Base-by-base conservation (phyloP, 1,140 invertebrate species). In the Penaeus vannamei region DNA sequence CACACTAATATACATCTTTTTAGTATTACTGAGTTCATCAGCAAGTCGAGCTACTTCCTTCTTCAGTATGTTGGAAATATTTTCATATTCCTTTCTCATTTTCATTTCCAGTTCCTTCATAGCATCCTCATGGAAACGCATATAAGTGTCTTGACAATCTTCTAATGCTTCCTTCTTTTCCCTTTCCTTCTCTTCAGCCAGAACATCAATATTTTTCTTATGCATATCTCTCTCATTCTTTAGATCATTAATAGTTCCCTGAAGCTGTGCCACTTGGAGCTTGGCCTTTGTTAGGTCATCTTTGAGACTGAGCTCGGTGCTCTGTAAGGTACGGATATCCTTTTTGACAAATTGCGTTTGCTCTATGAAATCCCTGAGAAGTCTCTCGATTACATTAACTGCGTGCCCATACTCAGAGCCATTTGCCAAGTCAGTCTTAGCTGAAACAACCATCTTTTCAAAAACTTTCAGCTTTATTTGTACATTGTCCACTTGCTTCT, bases 81-180 rank as follows among this genome's bases (percentile, higher is more conserved):
- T 77, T 66, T 88, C 83, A 72, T 85, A 91, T 26, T 91, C 87
- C 14, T 60, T 64, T 62, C 86, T 91, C n/a, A 85, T 64, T 22
- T 81, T 87, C 3, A 36, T 77, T 46, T 85, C 72, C 32, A 89
- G 76, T 79, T 89, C 87, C 29, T 72, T 81, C 60, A 91, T 85
- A n/a, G 90, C 90, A 5, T 91, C 87, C 64, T 91, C 87, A 62
- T 91, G 90, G 64, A 91, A 91, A 80, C 86, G 86, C 17, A 91
- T 59, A 42, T 89, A 91, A 1, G 86, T 91, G 62, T 64, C 72
- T 46, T 86, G 64, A 64, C 79, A 91, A 76, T 60, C 72, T 62
- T 89, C 83, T 61, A 91, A 46, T 20, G 87, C 87, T 26, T 42
- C 23, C 42, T 83, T 66, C 59, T 53, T 85, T 26, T 91, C 90